Conservation (phyloP, 2,888 invertebrate genomes). For the Philhelius pedissequus region DNA sequence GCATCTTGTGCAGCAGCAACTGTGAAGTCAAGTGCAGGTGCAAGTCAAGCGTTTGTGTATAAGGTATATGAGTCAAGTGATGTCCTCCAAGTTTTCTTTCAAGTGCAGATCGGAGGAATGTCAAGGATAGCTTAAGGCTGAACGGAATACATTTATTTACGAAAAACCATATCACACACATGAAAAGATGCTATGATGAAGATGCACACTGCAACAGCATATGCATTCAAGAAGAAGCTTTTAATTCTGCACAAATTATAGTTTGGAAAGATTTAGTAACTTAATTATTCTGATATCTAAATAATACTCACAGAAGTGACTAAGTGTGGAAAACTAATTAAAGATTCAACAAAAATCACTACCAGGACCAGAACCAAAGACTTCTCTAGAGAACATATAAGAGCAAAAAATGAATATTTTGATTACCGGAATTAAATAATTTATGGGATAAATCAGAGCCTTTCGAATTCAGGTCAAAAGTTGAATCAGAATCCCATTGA, state of each 20-base stretch:
- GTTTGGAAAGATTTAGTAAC: background rate
- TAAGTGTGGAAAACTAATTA: slow-evolving; percentile 39
- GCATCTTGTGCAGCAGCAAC: background rate
- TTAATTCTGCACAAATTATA: background rate
- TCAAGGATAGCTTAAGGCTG: slow-evolving; percentile 57
- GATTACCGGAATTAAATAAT: slow-evolving; percentile 12
- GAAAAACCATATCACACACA: background rate
- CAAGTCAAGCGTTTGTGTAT: background rate
- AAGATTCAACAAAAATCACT: background rate
- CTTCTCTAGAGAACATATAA: background rate
- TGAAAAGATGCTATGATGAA: background rate
- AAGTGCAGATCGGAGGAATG: slow-evolving; percentile 58
- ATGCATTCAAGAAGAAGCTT: background rate
- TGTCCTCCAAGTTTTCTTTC: slow-evolving; percentile 57
- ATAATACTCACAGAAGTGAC: background rate
- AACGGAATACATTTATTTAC: background rate
- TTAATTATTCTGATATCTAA: slow-evolving; percentile 10
- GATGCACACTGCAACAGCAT: background rate
- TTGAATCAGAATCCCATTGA: background rate
- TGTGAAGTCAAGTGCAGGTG: slow-evolving; percentile 20
- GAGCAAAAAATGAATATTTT: background rate
- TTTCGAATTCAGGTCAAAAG: slow-evolving; percentile 19
- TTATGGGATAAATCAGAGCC: slow-evolving; percentile 48
- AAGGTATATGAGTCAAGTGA: slow-evolving; percentile 29
- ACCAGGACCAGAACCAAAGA: background rate